These are phyloP conservation scores for Erythrocercus mccallii DNA, from an alignment of 2,113 vertebrate genomes.

Conservation along the genomic window DNA sequence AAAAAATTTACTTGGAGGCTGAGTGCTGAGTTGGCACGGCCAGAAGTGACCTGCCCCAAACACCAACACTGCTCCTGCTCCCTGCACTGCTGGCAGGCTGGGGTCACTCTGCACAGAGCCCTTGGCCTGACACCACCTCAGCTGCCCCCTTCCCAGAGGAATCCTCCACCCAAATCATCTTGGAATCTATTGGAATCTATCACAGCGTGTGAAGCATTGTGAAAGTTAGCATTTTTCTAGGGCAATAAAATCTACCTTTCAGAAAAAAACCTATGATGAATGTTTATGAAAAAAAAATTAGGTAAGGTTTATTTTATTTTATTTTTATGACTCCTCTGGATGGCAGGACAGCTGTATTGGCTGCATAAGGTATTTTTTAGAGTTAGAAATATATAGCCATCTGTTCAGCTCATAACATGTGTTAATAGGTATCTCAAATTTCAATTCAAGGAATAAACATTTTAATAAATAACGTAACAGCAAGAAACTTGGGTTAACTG, in stretches of 20 bases:
- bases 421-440: constrained; percentile 53
- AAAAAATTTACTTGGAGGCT: neutral
- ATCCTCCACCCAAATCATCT: neutral
- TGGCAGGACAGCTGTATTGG: constrained; percentile 8
- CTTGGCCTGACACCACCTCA: neutral
- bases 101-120: neutral
- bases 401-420: constrained; percentile 27
- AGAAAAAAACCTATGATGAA: neutral
- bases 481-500: neutral
- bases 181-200: neutral
- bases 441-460: constrained; percentile 27
- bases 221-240: constrained; percentile 11
- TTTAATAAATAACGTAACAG: constrained; percentile 14
- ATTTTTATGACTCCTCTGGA: neutral
- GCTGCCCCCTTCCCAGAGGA: neutral
- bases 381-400: constrained; percentile 13
- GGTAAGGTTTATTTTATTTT: neutral
- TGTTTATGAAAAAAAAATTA: neutral
- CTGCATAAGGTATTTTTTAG: neutral
- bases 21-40: neutral
- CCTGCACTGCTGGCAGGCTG: accelerated
- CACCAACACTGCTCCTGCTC: neutral
- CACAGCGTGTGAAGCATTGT: neutral
- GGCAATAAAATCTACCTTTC: neutral
- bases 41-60: accelerated